phyloP scores from a whole-genome alignment of 2,113 vertebrate species.

The Orthonyx spaldingii region DNA sequence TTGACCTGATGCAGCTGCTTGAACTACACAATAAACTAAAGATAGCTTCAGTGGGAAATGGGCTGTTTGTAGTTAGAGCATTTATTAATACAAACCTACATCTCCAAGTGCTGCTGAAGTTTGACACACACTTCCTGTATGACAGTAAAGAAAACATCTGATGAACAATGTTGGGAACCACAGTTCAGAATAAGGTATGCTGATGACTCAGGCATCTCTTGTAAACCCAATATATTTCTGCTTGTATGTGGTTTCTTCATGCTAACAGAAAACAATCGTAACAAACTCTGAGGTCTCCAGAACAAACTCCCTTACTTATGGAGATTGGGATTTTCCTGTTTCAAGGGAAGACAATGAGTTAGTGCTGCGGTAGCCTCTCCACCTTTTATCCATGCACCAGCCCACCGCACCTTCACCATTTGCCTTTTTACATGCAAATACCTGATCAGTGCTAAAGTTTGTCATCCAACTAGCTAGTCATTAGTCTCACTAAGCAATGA shows the following conservation, averaged over 20 bases:
- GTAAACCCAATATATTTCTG: background rate
- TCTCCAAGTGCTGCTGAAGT: background rate
- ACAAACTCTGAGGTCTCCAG: conserved; percentile 10
- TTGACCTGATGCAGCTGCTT: background rate
- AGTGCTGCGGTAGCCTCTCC: background rate
- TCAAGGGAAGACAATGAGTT: background rate
- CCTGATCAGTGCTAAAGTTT: background rate
- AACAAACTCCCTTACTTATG: background rate
- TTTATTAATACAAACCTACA: conserved; percentile 20
- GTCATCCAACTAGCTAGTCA: background rate
- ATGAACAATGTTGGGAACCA: conserved; percentile 32
- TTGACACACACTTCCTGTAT: conserved; percentile 34
- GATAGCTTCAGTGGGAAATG: background rate
- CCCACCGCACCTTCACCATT: background rate
- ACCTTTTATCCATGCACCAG: background rate
- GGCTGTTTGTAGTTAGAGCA: background rate
- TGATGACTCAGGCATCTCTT: conserved; percentile 28
- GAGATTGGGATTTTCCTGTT: background rate
- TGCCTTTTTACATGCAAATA: background rate
- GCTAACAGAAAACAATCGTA: background rate
- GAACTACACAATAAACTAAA: conserved; percentile 8
- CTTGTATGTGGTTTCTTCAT: background rate
- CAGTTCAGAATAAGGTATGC: background rate
- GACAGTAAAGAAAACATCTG: conserved; percentile 8
- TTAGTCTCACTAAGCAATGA: background rate